These are phyloP conservation scores for Artibeus jamaicensis DNA, from an alignment of 2,797 vertebrate species.

Conservation along the genomic window DNA sequence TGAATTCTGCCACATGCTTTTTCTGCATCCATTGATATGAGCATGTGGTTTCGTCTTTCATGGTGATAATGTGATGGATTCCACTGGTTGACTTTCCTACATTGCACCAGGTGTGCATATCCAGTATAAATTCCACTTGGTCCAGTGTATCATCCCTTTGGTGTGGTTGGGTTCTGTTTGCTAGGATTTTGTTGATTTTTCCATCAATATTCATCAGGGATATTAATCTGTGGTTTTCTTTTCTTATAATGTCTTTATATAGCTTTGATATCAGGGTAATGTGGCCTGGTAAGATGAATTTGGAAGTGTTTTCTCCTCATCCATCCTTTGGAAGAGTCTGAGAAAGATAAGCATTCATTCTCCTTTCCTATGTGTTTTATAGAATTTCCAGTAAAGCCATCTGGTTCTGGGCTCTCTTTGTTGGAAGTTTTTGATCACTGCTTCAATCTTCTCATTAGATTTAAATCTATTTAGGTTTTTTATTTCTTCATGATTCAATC, in stretches of 20 bases:
- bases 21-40: neutral
- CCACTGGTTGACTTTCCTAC: neutral
- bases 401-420: neutral
- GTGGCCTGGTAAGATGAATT: neutral
- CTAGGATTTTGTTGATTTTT: neutral
- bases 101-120: neutral
- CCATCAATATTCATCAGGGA: neutral
- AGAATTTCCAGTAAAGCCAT: neutral
- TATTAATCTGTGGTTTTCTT: neutral
- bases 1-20: neutral
- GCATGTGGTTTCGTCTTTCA: neutral
- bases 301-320: neutral
- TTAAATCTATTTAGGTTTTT: neutral
- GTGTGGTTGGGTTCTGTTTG: neutral
- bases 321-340: neutral
- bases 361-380: neutral
- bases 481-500: neutral
- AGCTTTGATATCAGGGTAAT: neutral
- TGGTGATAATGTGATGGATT: neutral
- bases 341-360: neutral
- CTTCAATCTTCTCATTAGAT: neutral
- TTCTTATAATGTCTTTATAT: neutral
- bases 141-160: neutral
- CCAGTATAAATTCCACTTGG: neutral
- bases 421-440: neutral